Percentiles rank a stretch among this genome's conserved stretches.
Conservation (phyloP, 2,888 invertebrate species). For the Mythimna vitellina region DNA sequence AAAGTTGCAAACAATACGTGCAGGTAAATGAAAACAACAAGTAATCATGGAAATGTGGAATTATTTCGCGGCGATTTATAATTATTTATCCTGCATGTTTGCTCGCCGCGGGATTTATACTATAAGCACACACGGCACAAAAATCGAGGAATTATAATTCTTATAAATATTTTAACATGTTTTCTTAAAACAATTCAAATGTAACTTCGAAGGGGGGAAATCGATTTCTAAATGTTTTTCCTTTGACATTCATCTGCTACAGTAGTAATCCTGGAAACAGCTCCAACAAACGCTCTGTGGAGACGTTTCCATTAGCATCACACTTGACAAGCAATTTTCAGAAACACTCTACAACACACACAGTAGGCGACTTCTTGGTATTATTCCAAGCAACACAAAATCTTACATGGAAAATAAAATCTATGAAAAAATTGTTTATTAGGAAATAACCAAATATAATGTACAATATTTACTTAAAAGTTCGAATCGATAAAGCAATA, state of each 20-base stretch:
- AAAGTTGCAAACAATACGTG: slow-evolving; percentile 4
- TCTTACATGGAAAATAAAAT: neutral
- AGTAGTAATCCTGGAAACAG: neutral
- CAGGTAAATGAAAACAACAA: slow-evolving; percentile 19
- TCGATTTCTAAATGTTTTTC: neutral
- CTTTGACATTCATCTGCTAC: neutral
- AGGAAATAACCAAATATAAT: too few species aligned
- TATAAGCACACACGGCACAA: slow-evolving; percentile 25
- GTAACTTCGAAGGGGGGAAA: neutral
- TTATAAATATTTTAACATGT: neutral
- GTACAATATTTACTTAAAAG: too few species aligned
- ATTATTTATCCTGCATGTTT: slow-evolving; percentile 57
- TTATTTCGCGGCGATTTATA: slow-evolving; percentile 55
- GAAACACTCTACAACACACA: neutral
- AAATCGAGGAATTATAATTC: neutral
- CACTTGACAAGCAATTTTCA: slow-evolving; percentile 7
- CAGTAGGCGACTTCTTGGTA: neutral
- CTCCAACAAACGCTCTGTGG: neutral
- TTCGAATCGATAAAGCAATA: neutral
- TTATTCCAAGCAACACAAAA: neutral
- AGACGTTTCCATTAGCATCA: slow-evolving; percentile 13
- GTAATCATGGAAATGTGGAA: slow-evolving; percentile 42
- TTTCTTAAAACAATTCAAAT: neutral
- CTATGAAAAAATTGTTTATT: too few species aligned
- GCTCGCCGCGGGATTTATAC: slow-evolving; percentile 36